Evolutionary conservation across 2,113 vertebrate species (phyloP).

Genomic region (Thermophis baileyi): DNA sequence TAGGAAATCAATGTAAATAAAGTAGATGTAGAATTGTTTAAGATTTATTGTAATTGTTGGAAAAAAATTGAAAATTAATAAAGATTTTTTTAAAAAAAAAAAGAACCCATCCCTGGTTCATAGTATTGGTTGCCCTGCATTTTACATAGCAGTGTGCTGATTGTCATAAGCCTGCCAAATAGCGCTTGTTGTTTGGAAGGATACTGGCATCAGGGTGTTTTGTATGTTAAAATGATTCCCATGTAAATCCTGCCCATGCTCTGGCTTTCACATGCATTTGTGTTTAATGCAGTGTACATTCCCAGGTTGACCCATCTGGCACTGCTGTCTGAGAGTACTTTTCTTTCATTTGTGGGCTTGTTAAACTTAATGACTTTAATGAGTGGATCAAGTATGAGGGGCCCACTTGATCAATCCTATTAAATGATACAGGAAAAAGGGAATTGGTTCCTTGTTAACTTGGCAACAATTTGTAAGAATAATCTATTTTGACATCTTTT

Average conservation of each 20-base stretch:
- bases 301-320: not conserved
- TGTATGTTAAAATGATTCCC: not conserved
- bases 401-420: not conserved
- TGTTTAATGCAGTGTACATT: not conserved
- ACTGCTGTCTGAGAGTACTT: fast-evolving
- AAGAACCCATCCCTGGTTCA: too few relatives aligned
- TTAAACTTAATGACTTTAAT: not conserved
- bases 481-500: constrained; percentile 8
- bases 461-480: constrained; percentile 14
- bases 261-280: not conserved
- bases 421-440: not conserved
- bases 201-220: not conserved
- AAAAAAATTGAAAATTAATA: too few relatives aligned
- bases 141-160: not conserved
- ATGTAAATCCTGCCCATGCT: not conserved
- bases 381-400: not conserved
- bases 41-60: too few relatives aligned
- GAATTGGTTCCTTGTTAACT: not conserved
- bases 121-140: not conserved
- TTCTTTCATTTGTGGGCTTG: constrained; percentile 2
- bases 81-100: too few relatives aligned
- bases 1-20: too few relatives aligned
- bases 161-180: not conserved
- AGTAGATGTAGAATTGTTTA: too few relatives aligned
- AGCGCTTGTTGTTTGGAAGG: not conserved